phyloP scores from a whole-genome alignment of 2,797 vertebrate genomes.

The Aldrovandia affinis region DNA sequence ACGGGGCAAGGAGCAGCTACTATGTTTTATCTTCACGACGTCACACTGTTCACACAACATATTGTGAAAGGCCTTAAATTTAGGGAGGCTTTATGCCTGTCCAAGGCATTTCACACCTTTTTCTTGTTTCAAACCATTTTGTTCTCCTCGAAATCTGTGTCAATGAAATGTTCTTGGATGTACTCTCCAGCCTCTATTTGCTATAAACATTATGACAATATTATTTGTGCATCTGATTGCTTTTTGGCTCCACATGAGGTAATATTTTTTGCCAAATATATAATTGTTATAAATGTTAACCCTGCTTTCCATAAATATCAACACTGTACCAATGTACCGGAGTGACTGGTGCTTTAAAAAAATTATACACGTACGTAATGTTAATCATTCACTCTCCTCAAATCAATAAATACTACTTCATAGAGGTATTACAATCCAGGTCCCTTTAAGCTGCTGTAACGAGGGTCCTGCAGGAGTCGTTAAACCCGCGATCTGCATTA shows the following conservation, averaged over 20 bases:
- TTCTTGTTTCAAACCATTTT: not conserved
- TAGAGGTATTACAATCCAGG: conserved; percentile 18
- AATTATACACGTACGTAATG: not conserved
- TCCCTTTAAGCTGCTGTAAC: conserved; percentile 10
- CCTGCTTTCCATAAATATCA: not conserved
- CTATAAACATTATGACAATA: not conserved
- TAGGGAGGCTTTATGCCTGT: not conserved
- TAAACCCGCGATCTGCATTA: conserved; percentile 41
- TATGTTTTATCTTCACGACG: not conserved
- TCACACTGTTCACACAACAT: not conserved
- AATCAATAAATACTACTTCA: not conserved
- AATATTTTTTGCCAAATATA: not conserved
- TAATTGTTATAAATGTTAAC: not conserved
- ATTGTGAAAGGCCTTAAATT: not conserved
- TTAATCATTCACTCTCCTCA: not conserved
- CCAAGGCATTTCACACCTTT: not conserved
- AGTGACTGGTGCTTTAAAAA: not conserved
- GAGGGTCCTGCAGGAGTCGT: conserved; percentile 33
- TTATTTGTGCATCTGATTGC: not conserved
- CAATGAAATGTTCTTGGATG: not conserved
- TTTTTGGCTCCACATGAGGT: not conserved
- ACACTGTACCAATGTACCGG: not conserved
- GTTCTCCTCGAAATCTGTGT: not conserved
- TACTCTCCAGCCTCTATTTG: not conserved
- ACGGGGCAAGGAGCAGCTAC: not conserved